Evolutionary conservation across 1,140 invertebrate species (phyloP).

Genomic region (Hypsibius dujardini): DNA sequence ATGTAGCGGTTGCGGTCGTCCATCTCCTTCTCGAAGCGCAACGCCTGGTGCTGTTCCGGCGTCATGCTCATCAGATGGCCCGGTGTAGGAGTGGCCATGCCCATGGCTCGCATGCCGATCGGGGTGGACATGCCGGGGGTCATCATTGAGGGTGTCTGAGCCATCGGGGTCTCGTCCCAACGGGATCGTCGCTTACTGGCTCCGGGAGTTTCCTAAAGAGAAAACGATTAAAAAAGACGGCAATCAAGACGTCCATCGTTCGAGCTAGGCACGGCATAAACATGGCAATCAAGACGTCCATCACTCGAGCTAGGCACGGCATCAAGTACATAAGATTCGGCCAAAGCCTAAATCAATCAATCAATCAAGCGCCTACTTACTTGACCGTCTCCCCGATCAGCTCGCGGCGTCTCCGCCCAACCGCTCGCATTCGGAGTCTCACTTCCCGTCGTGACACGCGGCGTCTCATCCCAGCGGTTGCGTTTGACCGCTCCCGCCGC

Average conservation of each 20-base stretch:
- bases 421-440: slow-evolving; percentile 83
- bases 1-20: slow-evolving; percentile 89
- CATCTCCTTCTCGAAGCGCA: slow-evolving; percentile 96
- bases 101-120: slow-evolving; percentile 88
- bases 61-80: slow-evolving; percentile 90
- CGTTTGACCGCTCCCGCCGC: slow-evolving; percentile 56
- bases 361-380: slow-evolving; percentile 20
- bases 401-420: slow-evolving; percentile 92
- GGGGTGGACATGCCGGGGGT: slow-evolving; percentile 49
- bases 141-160: slow-evolving; percentile 28
- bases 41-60: slow-evolving; percentile 91
- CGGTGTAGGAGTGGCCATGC: slow-evolving; percentile 86
- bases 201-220: slow-evolving; percentile 59
- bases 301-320: too few relatives aligned
- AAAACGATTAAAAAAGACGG: too few relatives aligned
- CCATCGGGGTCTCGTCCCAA: slow-evolving; percentile 86
- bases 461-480: slow-evolving; percentile 98
- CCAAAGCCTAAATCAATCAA: too few relatives aligned
- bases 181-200: slow-evolving; percentile 73
- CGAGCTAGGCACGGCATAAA: too few relatives aligned
- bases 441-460: slow-evolving; percentile 73
- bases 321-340: too few relatives aligned
- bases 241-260: too few relatives aligned
- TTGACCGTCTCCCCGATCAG: slow-evolving; percentile 50
- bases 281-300: too few relatives aligned